These are phyloP conservation scores for Synanthedon myopaeformis DNA, from an alignment of 2,888 invertebrate genomes.

Conservation along the genomic window DNA sequence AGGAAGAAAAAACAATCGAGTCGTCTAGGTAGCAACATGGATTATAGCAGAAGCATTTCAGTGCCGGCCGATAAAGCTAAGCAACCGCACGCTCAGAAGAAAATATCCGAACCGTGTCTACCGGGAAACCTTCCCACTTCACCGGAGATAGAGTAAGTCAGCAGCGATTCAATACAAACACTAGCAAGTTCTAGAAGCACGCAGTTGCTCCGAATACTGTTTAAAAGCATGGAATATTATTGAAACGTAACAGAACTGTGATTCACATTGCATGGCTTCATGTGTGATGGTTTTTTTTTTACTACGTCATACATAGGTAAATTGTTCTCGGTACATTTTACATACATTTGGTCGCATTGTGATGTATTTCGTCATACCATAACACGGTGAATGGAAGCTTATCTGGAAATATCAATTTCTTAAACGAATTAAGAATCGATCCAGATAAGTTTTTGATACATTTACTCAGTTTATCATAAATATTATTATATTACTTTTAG, in stretches of 20 bases:
- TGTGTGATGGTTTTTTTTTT: constrained; percentile 5
- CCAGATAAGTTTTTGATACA: no score
- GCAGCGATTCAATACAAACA: background rate
- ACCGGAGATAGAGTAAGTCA: constrained; percentile 72
- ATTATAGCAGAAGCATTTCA: constrained; percentile 88
- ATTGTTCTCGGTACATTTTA: background rate
- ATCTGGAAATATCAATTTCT: constrained; percentile 14
- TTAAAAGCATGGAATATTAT: constrained; percentile 12
- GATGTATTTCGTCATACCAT: background rate
- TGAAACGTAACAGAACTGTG: constrained; percentile 2
- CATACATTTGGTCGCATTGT: background rate
- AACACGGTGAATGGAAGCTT: constrained; percentile 39
- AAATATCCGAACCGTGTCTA: constrained; percentile 68
- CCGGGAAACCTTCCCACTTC: constrained; percentile 74
- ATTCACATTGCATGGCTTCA: constrained; percentile 1
- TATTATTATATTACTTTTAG: no score
- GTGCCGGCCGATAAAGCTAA: constrained; percentile 83
- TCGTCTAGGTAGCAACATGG: constrained; percentile 71
- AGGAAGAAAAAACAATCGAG: constrained; percentile 82
- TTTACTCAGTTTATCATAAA: no score
- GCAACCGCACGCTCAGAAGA: constrained; percentile 43
- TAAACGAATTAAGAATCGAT: no score
- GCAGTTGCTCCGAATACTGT: constrained; percentile 6
- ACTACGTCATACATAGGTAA: background rate
- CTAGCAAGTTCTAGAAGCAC: background rate